Base-by-base conservation (phyloP, 2,113 vertebrate species). In the Cheilinus undulatus region DNA sequence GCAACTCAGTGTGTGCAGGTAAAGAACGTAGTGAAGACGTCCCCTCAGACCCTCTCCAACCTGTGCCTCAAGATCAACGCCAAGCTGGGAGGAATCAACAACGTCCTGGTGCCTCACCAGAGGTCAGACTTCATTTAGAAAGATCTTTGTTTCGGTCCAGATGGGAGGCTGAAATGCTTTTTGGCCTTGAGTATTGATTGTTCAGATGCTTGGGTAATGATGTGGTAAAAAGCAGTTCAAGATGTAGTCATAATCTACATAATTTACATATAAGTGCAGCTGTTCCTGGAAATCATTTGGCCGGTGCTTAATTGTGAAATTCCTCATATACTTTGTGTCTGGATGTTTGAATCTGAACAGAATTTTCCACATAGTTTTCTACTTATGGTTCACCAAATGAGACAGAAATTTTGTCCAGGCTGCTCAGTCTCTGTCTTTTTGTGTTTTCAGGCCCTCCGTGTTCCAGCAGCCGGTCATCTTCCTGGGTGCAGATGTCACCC, bases 401-500 rank as follows among this genome's bases (percentile, higher is more conserved):
- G 7, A 48, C n/a, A n/a, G n/a, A 4, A 61, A 1, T 23, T 2
- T 22, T n/a, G 34, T 7, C 6, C 34, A 20, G 6, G 2, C 17
- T 7, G 12, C 22, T 34, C 13, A 24, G 17, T 24, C 0, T 32
- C 9, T 27, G 7, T 6, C 20, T 2, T 4, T 24, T 2, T 42
- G 40, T 27, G 30, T 19, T 22, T 26, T 13, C 92, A 99, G 97
- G 90, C 97, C 97, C 57, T 98, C 97, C 0, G 97, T 99, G 68
- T 99, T 99, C 93, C 97, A 99, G 95, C 97, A 99, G 89, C 98
- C 98, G 0, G 97, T 99, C 87, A 99, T 99, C 90, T 99, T 99
- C 81, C 28, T 98, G 85, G 98, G 97, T n/a, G 98, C 97, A 0
- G 97, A 99, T 1, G 97, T 99, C 52, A 99, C 97, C 0, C 98